Percentiles rank a stretch among this genome's conserved stretches.
Conservation (phyloP, 1,140 invertebrate species). For the Bombus polaris region DNA sequence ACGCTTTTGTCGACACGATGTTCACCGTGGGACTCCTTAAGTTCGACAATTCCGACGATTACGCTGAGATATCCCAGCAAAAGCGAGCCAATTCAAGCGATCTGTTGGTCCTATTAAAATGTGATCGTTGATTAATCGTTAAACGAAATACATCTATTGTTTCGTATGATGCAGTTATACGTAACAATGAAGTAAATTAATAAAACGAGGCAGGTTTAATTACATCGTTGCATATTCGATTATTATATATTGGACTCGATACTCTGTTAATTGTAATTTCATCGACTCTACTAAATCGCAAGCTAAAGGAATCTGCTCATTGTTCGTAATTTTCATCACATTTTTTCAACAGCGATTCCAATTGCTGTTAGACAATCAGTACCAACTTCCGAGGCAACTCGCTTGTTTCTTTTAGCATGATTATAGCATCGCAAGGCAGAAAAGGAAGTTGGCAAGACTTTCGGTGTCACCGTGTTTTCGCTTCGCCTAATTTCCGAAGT, state of each 20-base stretch:
- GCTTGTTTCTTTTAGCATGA: background rate
- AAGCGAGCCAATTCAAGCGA: background rate
- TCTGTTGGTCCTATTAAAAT: background rate
- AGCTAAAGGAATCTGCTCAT: background rate
- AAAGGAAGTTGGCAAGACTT: constrained; percentile 33
- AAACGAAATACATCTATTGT: no score
- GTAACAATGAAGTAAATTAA: background rate
- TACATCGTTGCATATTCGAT: background rate
- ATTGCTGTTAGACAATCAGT: background rate
- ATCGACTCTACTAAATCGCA: background rate
- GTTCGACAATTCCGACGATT: background rate
- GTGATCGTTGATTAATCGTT: no score
- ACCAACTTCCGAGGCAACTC: background rate
- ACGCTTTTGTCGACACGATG: background rate
- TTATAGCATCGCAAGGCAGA: constrained; percentile 2
- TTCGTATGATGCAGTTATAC: background rate
- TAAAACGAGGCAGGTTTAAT: background rate
- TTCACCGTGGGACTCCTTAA: background rate
- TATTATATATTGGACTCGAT: background rate
- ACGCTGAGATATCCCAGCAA: background rate
- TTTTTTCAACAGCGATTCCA: constrained; percentile 1
- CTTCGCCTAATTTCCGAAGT: constrained; percentile 9
- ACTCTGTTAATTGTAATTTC: background rate
- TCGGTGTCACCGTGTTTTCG: constrained; percentile 1
- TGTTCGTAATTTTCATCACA: constrained; percentile 31